phyloP scores from a whole-genome alignment of 2,888 invertebrate genomes.

The Lasioglossum leucozonium region DNA sequence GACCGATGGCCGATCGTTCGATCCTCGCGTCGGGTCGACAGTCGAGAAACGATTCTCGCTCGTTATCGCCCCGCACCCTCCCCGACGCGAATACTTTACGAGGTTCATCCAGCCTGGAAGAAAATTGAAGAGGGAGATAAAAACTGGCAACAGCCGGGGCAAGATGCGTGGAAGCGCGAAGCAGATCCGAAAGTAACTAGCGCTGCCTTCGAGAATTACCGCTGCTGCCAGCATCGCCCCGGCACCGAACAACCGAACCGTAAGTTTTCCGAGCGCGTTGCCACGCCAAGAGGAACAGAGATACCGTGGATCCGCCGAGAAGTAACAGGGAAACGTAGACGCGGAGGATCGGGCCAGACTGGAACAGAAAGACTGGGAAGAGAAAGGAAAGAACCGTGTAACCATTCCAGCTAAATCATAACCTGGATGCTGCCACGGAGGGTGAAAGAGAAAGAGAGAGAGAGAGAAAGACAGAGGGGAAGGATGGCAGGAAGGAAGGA shows the following conservation, averaged over 20 bases:
- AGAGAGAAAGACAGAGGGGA: not conserved
- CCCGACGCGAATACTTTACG: slow-evolving; percentile 12
- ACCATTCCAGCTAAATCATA: slow-evolving; percentile 60
- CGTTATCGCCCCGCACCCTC: not conserved
- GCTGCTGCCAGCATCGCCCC: slow-evolving; percentile 12
- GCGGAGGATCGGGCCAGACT: slow-evolving; percentile 18
- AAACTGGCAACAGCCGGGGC: slow-evolving; percentile 7
- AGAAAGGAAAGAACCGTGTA: slow-evolving; percentile 34
- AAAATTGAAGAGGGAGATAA: slow-evolving; percentile 34
- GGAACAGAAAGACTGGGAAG: slow-evolving; percentile 31
- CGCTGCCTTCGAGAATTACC: slow-evolving; percentile 52
- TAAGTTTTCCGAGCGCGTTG: slow-evolving; percentile 22
- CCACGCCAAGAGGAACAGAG: not conserved
- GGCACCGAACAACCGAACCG: slow-evolving; percentile 17
- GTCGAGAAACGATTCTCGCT: slow-evolving; percentile 6
- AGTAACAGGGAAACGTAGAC: slow-evolving; percentile 18
- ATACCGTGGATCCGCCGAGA: not conserved
- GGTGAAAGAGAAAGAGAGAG: not conserved
- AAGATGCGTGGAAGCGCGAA: slow-evolving; percentile 32
- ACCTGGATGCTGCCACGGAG: slow-evolving; percentile 38
- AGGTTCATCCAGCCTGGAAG: not conserved
- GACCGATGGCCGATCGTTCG: not conserved
- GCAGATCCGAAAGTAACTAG: slow-evolving; percentile 49
- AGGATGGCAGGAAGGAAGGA: slow-evolving; percentile 18
- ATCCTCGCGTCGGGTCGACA: not conserved